phyloP scores from a whole-genome alignment of 2,888 invertebrate genomes.

The Drosophila maculinotata region DNA sequence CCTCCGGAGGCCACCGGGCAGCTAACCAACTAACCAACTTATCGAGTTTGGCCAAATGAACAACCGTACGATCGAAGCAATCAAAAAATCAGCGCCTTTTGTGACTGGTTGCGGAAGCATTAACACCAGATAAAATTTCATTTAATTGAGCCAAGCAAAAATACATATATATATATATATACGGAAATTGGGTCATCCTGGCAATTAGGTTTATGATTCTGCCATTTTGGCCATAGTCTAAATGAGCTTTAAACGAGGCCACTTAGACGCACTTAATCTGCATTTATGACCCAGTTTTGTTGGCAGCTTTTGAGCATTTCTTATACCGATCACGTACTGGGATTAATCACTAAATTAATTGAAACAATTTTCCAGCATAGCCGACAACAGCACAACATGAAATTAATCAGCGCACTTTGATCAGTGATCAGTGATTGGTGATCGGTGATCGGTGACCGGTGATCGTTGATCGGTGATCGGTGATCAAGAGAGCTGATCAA shows the following conservation, averaged over 20 bases:
- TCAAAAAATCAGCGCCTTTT: slow-evolving; percentile 75
- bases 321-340: slow-evolving; percentile 64
- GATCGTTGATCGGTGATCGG: too few relatives aligned
- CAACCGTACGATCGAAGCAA: slow-evolving; percentile 37
- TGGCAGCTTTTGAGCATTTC: slow-evolving; percentile 39
- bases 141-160: slow-evolving; percentile 46
- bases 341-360: slow-evolving; percentile 81
- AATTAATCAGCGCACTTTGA: slow-evolving; percentile 67
- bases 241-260: slow-evolving; percentile 54
- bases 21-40: slow-evolving; percentile 11
- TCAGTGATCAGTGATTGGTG: slow-evolving; percentile 20
- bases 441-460: too few relatives aligned
- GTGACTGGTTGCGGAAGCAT: slow-evolving; percentile 52
- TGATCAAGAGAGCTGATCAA: slow-evolving; percentile 30
- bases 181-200: slow-evolving; percentile 66
- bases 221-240: slow-evolving; percentile 21
- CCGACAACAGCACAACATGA: slow-evolving; percentile 69
- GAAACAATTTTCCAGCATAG: slow-evolving; percentile 78
- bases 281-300: slow-evolving; percentile 72
- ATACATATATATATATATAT: too few relatives aligned
- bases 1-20: slow-evolving; percentile 37
- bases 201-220: slow-evolving; percentile 29
- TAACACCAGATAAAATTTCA: slow-evolving; percentile 73
- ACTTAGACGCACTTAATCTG: slow-evolving; percentile 54
- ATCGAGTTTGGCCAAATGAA: slow-evolving; percentile 22